phyloP scores from a whole-genome alignment of 92 coral and sea anemone genomes.

The Meandrina meandrites region DNA sequence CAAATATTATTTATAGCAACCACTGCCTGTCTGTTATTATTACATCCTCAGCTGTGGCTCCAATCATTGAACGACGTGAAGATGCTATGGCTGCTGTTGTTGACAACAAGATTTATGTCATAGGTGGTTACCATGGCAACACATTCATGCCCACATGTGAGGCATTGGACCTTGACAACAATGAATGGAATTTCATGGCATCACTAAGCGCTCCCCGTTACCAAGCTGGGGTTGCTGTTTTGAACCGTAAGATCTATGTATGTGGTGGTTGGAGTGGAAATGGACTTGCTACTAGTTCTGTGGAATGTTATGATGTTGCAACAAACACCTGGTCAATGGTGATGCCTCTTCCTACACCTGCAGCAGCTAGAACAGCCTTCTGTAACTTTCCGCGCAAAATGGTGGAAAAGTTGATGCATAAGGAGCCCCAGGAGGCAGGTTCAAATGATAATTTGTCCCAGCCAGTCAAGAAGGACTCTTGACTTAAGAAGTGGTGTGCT shows the following conservation, averaged over 20 bases:
- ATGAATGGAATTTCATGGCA: constrained; percentile 82
- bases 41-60: constrained; percentile 63
- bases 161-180: constrained; percentile 75
- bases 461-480: background rate
- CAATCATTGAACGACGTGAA: constrained; percentile 86
- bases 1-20: no score
- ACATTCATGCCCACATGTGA: constrained; percentile 90
- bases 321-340: constrained; percentile 84
- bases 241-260: constrained; percentile 84
- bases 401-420: constrained; percentile 75
- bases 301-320: constrained; percentile 87
- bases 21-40: background rate
- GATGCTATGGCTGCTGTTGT: constrained; percentile 96
- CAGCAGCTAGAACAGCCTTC: constrained; percentile 90
- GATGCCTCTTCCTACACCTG: constrained; percentile 86
- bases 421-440: constrained; percentile 37
- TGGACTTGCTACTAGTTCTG: constrained; percentile 79
- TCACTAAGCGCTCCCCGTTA: constrained; percentile 83
- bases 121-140: constrained; percentile 92
- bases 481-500: background rate
- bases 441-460: constrained; percentile 28
- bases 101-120: constrained; percentile 84
- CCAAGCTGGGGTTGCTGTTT: constrained; percentile 91
- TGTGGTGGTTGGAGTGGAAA: constrained; percentile 98
- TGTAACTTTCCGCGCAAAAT: constrained; percentile 86